phyloP scores from a whole-genome alignment of 2,797 vertebrate species.

The Dendrocincla fuliginosa region DNA sequence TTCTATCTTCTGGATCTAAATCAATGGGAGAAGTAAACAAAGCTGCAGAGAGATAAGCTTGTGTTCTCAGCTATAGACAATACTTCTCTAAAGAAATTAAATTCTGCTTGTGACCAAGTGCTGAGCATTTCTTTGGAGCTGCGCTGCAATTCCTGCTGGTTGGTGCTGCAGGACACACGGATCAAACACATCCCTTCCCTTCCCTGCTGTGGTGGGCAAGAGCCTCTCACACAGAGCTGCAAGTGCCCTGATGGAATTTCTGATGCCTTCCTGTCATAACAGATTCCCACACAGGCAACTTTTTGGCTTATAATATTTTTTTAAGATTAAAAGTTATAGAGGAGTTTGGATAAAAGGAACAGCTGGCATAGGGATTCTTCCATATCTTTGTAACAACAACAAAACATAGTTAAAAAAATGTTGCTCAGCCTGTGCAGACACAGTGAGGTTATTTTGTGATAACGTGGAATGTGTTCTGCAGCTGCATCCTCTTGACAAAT shows the following conservation, averaged over 20 bases:
- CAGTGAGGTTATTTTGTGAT: neutral
- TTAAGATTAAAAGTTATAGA: neutral
- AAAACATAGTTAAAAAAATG: too few species aligned
- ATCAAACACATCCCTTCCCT: neutral
- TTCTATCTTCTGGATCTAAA: neutral
- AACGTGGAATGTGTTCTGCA: neutral
- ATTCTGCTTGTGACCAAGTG: neutral
- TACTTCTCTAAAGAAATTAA: neutral
- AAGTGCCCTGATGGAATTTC: neutral
- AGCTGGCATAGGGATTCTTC: neutral
- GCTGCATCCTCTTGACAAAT: conserved; percentile 22
- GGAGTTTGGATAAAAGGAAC: neutral
- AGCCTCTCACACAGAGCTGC: neutral
- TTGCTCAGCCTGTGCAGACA: neutral
- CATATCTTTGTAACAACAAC: neutral
- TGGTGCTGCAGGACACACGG: neutral
- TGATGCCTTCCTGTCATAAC: neutral
- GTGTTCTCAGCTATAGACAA: neutral
- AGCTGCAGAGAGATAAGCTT: neutral
- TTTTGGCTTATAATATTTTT: neutral
- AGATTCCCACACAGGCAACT: neutral
- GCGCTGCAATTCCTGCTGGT: neutral
- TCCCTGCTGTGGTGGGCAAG: fast-evolving
- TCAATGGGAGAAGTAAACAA: neutral
- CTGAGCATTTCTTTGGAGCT: neutral